Base-by-base conservation (phyloP, 2,113 vertebrate genomes). In the Alethe castanea region DNA sequence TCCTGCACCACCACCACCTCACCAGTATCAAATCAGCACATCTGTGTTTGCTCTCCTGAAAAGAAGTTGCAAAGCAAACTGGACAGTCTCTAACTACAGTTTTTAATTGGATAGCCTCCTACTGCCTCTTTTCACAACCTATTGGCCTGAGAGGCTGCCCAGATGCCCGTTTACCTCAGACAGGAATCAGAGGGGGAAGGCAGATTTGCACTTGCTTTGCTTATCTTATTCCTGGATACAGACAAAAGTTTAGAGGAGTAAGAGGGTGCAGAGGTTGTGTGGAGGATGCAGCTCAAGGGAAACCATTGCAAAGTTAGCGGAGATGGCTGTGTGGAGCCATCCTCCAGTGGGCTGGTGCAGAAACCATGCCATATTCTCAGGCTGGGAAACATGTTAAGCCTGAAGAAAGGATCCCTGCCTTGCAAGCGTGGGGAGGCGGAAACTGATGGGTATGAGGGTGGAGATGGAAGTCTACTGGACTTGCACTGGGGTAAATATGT, bases 361-460 rank as follows among this genome's bases (percentile, higher is more conserved):
- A 81, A 90, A 47, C 18, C 26, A 14, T 17, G 11, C 6, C 19
- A 40, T 19, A 42, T 33, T 70, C 73, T 59, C 42, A 50, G 19
- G 5, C 48, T 82, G 24, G 35, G 20, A 91, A 91, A 29, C 9
- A 22, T 31, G 26, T 4, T 22, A 47, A 24, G 8, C 57, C 56
- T 28, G 33, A 78, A 86, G 36, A 79, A 77, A 26, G 10, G 14
- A 81, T 9, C 3, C 24, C 15, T 54, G 9, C 35, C 42, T 69
- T 59, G 28, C 14, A 62, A 54, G 24, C 0, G 0, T 66, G 38
- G 19, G 10, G n/a, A 90, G 45, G 19, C 77, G 45, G 40, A 35
- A 77, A 83, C 65, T 35, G 35, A 44, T 7, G 16, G 4, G 8
- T n/a, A 19, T 44, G n/a, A 56, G 82, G 9, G 65, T 33, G 25